Conservation (phyloP, 2,113 vertebrate genomes). For the Axis porcinus region DNA sequence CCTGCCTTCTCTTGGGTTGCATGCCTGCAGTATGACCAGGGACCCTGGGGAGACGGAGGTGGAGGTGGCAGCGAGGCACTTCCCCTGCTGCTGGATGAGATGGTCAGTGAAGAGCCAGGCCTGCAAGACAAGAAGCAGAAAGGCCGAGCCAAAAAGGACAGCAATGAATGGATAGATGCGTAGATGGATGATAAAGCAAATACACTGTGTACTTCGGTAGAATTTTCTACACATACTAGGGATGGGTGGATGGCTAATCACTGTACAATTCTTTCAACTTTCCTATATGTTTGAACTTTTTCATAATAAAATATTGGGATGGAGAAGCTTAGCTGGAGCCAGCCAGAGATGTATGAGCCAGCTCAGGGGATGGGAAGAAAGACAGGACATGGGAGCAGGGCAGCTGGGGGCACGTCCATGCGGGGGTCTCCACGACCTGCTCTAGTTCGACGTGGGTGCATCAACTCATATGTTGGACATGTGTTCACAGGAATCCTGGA, state of each 20-base stretch:
- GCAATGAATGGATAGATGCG: neutral
- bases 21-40: constrained; percentile 90
- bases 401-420: neutral
- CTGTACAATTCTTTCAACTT: neutral
- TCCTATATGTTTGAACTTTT: neutral
- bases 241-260: neutral
- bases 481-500: neutral
- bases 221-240: neutral
- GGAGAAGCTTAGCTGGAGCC: neutral
- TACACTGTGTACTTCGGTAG: neutral
- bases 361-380: neutral
- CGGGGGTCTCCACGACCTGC: neutral
- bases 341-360: neutral
- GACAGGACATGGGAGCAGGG: neutral
- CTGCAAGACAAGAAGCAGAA: constrained; percentile 75
- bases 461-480: accelerated
- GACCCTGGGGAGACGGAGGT: constrained; percentile 87
- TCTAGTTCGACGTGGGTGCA: neutral
- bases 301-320: neutral
- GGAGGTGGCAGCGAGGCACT: constrained; percentile 91
- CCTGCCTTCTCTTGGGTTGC: constrained; percentile 91
- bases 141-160: neutral
- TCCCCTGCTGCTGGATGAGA: constrained; percentile 93
- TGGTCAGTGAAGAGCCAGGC: constrained; percentile 94
- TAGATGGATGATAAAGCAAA: neutral